These are phyloP conservation scores for Cardiocondyla obscurior DNA, from an alignment of 1,140 invertebrate species.

Conservation along the genomic window DNA sequence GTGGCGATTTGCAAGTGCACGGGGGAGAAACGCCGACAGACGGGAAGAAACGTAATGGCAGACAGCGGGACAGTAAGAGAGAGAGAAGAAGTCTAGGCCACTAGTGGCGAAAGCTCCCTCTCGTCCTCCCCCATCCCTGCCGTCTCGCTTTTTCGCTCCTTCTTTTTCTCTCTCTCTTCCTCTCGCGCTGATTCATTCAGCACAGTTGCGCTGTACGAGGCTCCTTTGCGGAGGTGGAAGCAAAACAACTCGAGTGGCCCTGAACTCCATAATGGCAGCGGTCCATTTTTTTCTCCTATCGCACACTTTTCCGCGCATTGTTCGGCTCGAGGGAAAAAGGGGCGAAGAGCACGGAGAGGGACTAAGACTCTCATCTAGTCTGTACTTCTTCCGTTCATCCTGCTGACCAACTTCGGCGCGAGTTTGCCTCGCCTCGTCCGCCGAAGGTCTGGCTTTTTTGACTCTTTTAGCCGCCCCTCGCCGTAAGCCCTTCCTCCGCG, in stretches of 20 bases:
- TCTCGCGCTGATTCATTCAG: conserved; percentile 69
- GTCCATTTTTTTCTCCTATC: conserved; percentile 73
- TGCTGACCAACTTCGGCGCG: conserved; percentile 72
- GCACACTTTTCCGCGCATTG: conserved; percentile 73
- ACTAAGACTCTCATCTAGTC: conserved; percentile 45
- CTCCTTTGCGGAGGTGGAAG: conserved; percentile 73
- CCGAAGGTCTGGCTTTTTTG: conserved; percentile 58
- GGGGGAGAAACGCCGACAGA: conserved; percentile 53
- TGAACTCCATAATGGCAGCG: conserved; percentile 74
- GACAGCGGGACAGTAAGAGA: conserved; percentile 52
- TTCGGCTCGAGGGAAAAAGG: conserved; percentile 52
- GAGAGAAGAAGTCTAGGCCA: conserved; percentile 69
- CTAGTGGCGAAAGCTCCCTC: conserved; percentile 70
- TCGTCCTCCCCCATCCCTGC: conserved; percentile 22
- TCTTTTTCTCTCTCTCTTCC: conserved; percentile 55
- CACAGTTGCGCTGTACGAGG: conserved; percentile 72
- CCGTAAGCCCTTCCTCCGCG: conserved; percentile 55
- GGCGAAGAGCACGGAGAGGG: neutral
- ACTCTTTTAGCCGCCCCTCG: conserved; percentile 61
- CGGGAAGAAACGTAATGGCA: conserved; percentile 63
- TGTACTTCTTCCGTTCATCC: conserved; percentile 69
- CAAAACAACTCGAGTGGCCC: conserved; percentile 74
- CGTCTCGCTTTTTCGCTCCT: conserved; percentile 34
- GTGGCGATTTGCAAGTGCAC: conserved; percentile 67
- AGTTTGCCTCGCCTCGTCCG: conserved; percentile 50